These are phyloP conservation scores for Actinostola sp. DNA, from an alignment of 92 coral and sea anemone genomes.

Conservation along the genomic window DNA sequence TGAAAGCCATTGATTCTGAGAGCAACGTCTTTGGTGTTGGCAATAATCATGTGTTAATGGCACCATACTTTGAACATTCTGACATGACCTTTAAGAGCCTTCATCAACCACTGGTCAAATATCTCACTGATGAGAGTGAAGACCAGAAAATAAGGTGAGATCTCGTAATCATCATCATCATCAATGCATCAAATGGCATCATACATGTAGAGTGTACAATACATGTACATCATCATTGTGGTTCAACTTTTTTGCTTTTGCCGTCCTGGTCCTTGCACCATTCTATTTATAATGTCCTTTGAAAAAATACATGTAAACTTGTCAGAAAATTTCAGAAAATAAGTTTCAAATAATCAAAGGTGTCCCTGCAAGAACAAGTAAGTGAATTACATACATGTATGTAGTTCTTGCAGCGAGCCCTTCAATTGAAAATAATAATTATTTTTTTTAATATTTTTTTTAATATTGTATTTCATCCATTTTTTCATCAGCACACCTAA, in stretches of 20 bases:
- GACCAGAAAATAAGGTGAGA: slow-evolving; percentile 27
- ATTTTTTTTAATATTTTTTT: not conserved
- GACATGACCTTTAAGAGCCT: slow-evolving; percentile 62
- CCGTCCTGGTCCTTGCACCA: no score
- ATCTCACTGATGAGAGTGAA: slow-evolving; percentile 63
- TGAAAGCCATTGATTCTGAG: slow-evolving; percentile 83
- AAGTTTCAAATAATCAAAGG: no score
- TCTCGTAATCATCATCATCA: not conserved
- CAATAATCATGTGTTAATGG: slow-evolving; percentile 69
- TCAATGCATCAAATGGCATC: no score
- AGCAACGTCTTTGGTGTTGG: slow-evolving; percentile 82
- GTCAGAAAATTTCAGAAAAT: no score
- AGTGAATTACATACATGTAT: not conserved
- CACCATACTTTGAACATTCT: slow-evolving; percentile 83
- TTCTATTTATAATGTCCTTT: no score
- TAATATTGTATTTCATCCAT: not conserved
- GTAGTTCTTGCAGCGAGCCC: no score
- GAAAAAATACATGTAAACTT: no score
- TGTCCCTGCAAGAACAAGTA: no score
- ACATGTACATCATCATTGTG: no score
- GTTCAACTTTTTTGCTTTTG: no score
- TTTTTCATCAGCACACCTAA: slow-evolving; percentile 69
- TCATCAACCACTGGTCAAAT: slow-evolving; percentile 71
- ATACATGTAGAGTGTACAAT: no score
- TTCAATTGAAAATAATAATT: not conserved